Evolutionary conservation across 2,888 invertebrate species (phyloP), one percentile per base, ranked within the genome.

Genomic region (Athalia circularis): DNA sequence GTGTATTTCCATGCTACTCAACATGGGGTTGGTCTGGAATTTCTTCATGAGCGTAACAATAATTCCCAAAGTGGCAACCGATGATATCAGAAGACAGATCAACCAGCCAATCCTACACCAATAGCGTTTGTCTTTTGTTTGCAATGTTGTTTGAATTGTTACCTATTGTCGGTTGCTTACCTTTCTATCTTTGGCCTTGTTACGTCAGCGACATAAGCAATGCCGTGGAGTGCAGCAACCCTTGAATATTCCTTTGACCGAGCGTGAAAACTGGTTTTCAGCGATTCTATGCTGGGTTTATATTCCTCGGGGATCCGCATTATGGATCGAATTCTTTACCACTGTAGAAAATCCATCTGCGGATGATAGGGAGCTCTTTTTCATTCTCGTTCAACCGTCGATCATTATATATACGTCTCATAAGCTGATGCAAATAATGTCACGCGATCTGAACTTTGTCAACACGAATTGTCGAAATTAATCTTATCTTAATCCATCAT

Each of bases 21-120:
- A 95, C 0, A 96, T 96, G 4, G 96, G 96, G 91, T 95, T 95
- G 0, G 95, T 95, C 91, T 95, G 95, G 88, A 96, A 96, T 88
- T 95, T 96, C 85, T 95, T 94, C 95, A 96, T 95, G 50, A 96
- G 91, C 85, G 94, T 95, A 65, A 94, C 92, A 75, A 96, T 96
- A 80, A 96, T 95, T 62, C 95, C 93, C 81, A 94, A 92, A 0
- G 95, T 95, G 0, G 95, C 94, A 0, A 95, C 92, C 0, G 95
- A 92, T 0, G 96, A 95, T 68, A 93, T 91, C 6, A 93, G 92
- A 6, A 95, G 94, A 85, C 95, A 95, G 84, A 94, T 92, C 86
- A 96, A 95, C 96, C 96, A 96, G 92, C 95, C 93, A 85, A 96
- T 94, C 87, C 96, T 96, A 87, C 45, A 89, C 45, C 45, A 72